phyloP scores from a whole-genome alignment of 2,113 vertebrate genomes.

The Ceuthmochares aereus region DNA sequence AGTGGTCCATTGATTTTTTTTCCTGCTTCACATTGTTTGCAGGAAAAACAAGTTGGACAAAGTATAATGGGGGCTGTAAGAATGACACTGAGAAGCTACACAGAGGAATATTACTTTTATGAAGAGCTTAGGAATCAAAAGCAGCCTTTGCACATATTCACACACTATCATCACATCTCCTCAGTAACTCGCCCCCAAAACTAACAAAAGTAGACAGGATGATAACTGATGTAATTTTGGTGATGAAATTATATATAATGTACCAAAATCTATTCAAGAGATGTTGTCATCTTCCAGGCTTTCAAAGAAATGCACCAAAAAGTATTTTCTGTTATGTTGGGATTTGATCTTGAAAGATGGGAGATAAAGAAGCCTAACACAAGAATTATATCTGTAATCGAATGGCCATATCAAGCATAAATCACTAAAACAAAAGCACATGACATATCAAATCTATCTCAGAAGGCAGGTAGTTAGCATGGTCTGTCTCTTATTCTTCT shows the following conservation, averaged over 20 bases:
- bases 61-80: background rate
- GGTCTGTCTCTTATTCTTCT: background rate
- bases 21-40: background rate
- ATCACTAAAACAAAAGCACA: background rate
- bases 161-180: slow-evolving; percentile 27
- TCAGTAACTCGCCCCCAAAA: slow-evolving; percentile 12
- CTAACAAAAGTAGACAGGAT: slow-evolving; percentile 55
- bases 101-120: background rate
- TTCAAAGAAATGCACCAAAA: background rate
- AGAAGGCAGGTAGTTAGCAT: background rate
- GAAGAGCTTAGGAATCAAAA: slow-evolving; percentile 2
- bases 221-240: slow-evolving; percentile 34
- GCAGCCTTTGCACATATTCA: background rate
- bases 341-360: background rate
- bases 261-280: slow-evolving; percentile 18
- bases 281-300: background rate
- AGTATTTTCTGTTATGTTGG: background rate
- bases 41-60: background rate
- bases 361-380: background rate
- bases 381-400: background rate
- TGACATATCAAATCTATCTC: background rate
- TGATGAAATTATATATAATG: slow-evolving; percentile 28
- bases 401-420: background rate
- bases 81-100: background rate
- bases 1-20: background rate